Percentiles rank a stretch among this genome's conserved stretches.
Evolutionary conservation across 2,113 vertebrate species (phyloP).

Genomic region (Alectura lathami): DNA sequence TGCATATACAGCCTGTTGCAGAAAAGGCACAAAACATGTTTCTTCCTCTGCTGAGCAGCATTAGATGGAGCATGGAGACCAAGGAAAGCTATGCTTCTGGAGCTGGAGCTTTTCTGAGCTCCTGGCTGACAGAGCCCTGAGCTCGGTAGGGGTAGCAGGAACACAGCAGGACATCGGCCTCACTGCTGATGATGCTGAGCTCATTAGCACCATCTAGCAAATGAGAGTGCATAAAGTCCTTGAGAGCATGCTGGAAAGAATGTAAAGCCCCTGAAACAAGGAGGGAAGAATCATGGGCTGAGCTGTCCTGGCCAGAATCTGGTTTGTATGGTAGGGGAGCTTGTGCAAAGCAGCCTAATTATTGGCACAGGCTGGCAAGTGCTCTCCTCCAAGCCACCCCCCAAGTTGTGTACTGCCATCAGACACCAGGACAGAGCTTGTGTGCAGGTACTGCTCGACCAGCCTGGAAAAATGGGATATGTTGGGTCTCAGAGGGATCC

Average conservation of each 20-base stretch:
- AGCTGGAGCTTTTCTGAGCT: background rate
- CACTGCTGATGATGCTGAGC: background rate
- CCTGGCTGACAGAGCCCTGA: background rate
- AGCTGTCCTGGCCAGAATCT: background rate
- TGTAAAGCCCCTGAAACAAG: background rate
- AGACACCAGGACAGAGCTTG: background rate
- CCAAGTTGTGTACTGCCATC: accelerated
- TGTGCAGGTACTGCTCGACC: background rate
- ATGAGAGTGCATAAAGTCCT: background rate
- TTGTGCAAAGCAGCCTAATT: background rate
- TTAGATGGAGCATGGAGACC: background rate
- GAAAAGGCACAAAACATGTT: background rate
- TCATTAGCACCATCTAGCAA: background rate
- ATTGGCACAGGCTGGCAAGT: background rate
- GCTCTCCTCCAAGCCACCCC: background rate
- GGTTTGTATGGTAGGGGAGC: background rate
- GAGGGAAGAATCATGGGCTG: background rate
- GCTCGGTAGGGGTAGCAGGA: accelerated
- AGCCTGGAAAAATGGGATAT: background rate
- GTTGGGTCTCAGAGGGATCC: background rate
- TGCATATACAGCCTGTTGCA: background rate
- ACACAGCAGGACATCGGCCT: background rate
- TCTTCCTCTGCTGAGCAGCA: background rate
- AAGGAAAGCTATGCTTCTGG: background rate
- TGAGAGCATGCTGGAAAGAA: background rate